Conservation (phyloP, 1,140 invertebrate genomes). For the Zelostemma sp. region DNA sequence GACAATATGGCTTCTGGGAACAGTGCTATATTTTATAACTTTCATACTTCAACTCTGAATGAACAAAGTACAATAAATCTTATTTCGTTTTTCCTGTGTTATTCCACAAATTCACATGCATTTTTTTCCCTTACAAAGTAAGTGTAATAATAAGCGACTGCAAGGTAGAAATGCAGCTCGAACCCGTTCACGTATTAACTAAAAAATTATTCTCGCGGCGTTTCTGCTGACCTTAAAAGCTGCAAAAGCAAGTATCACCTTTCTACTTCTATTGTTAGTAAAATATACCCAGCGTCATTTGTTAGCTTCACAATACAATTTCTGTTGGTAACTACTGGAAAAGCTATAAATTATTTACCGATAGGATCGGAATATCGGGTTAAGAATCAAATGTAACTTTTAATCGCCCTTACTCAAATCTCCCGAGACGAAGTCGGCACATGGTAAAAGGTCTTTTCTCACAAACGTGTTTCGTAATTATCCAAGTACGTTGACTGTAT, state of each 20-base stretch:
- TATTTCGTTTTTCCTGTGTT: constrained; percentile 8
- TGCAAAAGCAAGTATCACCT: constrained; percentile 15
- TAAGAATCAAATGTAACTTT: constrained; percentile 16
- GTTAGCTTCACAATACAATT: constrained; percentile 29
- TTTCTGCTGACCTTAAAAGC: constrained; percentile 16
- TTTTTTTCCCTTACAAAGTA: constrained; percentile 3
- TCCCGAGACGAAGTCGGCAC: not conserved
- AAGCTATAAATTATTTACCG: constrained; percentile 35
- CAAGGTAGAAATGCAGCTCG: constrained; percentile 6
- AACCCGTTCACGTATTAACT: not conserved
- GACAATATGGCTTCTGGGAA: not conserved
- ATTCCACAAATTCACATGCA: constrained; percentile 3
- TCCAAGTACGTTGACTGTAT: not conserved
- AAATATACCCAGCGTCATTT: constrained; percentile 28
- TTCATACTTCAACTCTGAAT: constrained; percentile 3
- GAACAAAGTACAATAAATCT: constrained; percentile 3
- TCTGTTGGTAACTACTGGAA: constrained; percentile 25
- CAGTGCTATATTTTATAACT: not conserved
- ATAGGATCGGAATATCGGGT: constrained; percentile 39
- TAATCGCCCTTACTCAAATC: constrained; percentile 14
- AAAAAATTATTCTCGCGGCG: constrained; percentile 13
- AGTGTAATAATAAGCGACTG: not conserved
- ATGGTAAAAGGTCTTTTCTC: constrained; percentile 22
- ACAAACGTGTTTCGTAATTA: constrained; percentile 2
- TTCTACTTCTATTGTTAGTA: constrained; percentile 21